Percentiles rank a stretch among this genome's conserved stretches.
These are phyloP conservation scores for Falco cherrug DNA, from an alignment of 2,797 vertebrate species.

Conservation along the genomic window DNA sequence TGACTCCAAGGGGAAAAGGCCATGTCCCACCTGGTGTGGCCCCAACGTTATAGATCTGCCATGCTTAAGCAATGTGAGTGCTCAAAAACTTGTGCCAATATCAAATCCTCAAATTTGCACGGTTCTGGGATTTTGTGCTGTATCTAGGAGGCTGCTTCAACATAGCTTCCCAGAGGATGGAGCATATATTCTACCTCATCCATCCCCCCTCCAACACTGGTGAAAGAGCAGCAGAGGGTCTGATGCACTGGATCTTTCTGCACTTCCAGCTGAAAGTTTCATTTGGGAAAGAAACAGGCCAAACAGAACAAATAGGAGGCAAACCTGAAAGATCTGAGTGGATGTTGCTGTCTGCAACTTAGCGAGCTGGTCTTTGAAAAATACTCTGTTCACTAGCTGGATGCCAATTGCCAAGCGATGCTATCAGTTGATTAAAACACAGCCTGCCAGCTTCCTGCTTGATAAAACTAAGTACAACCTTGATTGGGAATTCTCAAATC, in stretches of 20 bases:
- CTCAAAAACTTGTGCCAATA: background rate
- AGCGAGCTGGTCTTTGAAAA: constrained; percentile 27
- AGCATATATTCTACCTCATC: background rate
- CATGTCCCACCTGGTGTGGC: background rate
- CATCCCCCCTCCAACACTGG: background rate
- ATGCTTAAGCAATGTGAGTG: background rate
- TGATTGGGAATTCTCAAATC: constrained; percentile 63
- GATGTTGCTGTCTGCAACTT: constrained; percentile 26
- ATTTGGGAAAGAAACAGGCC: background rate
- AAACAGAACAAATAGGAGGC: background rate
- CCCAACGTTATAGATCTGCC: background rate
- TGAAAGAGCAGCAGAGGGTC: background rate
- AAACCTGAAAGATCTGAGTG: background rate
- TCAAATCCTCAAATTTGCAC: background rate
- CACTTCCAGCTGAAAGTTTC: background rate
- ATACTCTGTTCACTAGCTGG: constrained; percentile 48
- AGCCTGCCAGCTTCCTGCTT: constrained; percentile 73
- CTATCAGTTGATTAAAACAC: constrained; percentile 80
- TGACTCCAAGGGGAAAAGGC: background rate
- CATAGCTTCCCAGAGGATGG: background rate
- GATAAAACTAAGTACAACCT: constrained; percentile 64
- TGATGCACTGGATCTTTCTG: background rate
- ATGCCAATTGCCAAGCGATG: constrained; percentile 69
- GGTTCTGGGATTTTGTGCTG: background rate
- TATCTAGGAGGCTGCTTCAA: background rate